Percentiles rank a stretch among this genome's conserved stretches.
These are phyloP conservation scores for Micrastur ruficollis DNA, from an alignment of 2,797 vertebrate genomes.

Conservation along the genomic window DNA sequence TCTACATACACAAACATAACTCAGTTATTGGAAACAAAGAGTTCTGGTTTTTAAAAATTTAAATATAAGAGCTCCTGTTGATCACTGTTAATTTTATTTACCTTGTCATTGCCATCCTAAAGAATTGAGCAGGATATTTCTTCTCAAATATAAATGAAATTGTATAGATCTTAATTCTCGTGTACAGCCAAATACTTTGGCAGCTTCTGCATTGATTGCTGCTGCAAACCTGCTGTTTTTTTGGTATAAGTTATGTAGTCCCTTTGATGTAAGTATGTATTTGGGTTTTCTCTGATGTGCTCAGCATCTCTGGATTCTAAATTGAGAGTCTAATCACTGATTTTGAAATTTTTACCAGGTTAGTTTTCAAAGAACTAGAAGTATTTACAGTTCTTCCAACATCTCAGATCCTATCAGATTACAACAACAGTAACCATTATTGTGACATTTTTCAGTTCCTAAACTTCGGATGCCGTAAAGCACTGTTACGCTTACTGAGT, in stretches of 20 bases:
- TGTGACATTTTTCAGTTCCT: not conserved
- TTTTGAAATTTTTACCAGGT: not conserved
- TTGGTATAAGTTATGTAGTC: not conserved
- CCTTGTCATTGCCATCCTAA: not conserved
- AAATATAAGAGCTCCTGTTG: not conserved
- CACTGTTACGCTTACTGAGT: not conserved
- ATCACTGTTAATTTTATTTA: not conserved
- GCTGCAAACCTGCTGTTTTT: not conserved
- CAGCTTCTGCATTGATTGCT: not conserved
- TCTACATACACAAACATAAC: not conserved
- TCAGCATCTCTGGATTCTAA: not conserved
- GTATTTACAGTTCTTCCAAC: not conserved
- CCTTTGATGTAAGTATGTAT: not conserved
- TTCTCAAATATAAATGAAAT: not conserved
- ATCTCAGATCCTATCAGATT: conserved; percentile 1
- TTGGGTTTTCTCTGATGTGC: not conserved
- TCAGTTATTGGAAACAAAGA: not conserved
- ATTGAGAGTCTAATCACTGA: not conserved
- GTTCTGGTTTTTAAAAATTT: not conserved
- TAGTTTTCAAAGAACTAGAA: not conserved
- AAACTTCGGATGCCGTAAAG: not conserved
- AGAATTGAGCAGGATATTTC: not conserved
- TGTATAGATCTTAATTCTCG: not conserved
- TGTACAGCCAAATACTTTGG: not conserved
- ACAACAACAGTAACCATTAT: not conserved